Evolutionary conservation across 2,797 vertebrate species (phyloP), one percentile per base, ranked within the genome.

Genomic region (Furcifer pardalis): DNA sequence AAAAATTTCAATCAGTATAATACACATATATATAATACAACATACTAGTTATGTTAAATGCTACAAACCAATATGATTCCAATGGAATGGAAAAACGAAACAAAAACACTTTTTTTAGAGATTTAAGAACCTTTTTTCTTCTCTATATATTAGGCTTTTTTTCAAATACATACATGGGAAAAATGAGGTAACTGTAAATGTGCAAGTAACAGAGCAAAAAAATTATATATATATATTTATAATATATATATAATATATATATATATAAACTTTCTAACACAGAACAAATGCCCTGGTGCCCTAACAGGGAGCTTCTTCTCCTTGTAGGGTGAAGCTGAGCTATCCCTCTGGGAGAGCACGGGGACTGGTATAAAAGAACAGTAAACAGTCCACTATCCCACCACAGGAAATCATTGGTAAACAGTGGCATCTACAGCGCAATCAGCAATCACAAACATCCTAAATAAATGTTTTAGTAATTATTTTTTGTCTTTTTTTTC

Each of bases 1-100:
- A 99, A 99, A 99, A 99, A 99, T 98, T 98, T 99, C 97, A 98
- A 98, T 99, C 98, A 97, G 98, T 99, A 98, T 99, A 99, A 98
- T 99, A 99, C 98, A 99, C 98, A 99, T 98, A 97, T 98, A 98
- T 98, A 99, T 99, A 98, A 97, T 99, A 98, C 97, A 99, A 98
- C 97, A 97, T 97, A 98, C 98, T 98, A 99, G 97, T 98, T 97
- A 97, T 98, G 98, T 98, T 98, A 98, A 98, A 98, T 98, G 98
- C 98, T 99, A 99, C 98, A 99, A 99, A 99, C 98, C 98, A 98
- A 99, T 97, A 98, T 97, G 98, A 98, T 98, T 99, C 98, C 97
- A 98, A 98, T 98, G 98, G 98, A 98, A 99, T 99, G 98, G 97
- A 97, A 97, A 97, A 98, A 96, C 96, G 84, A 79, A 79, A 65